These are phyloP conservation scores for Andrena marginata DNA, from an alignment of 2,888 invertebrate genomes.

Conservation along the genomic window DNA sequence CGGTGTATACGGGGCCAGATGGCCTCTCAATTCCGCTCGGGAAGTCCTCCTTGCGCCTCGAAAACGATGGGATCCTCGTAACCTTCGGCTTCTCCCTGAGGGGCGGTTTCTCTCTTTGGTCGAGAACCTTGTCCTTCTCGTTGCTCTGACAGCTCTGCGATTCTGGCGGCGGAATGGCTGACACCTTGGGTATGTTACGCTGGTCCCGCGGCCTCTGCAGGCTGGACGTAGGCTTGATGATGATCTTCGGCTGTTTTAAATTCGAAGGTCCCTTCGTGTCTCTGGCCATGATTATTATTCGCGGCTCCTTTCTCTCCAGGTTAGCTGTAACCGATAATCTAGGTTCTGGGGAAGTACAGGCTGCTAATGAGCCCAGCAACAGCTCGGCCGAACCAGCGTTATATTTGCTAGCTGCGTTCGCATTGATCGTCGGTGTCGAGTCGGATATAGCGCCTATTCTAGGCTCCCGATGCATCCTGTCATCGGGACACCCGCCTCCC, in stretches of 20 bases:
- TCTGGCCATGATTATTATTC: slow-evolving; percentile 88
- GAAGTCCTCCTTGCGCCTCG: slow-evolving; percentile 72
- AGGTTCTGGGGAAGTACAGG: neutral
- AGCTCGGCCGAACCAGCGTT: slow-evolving; percentile 22
- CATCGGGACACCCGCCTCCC: slow-evolving; percentile 23
- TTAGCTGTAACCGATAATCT: neutral
- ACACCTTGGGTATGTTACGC: slow-evolving; percentile 80
- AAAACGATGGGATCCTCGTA: slow-evolving; percentile 79
- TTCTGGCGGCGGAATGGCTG: slow-evolving; percentile 80
- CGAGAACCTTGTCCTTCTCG: slow-evolving; percentile 70
- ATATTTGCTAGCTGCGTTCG: neutral
- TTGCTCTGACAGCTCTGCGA: slow-evolving; percentile 66
- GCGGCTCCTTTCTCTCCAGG: slow-evolving; percentile 86
- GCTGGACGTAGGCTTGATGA: slow-evolving; percentile 81
- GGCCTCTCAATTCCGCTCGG: slow-evolving; percentile 54
- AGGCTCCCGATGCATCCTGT: slow-evolving; percentile 60
- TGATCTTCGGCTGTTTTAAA: slow-evolving; percentile 82
- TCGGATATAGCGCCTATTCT: slow-evolving; percentile 17
- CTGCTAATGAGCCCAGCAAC: neutral
- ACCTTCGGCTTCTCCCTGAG: slow-evolving; percentile 79
- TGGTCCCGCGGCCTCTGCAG: slow-evolving; percentile 76
- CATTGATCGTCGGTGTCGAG: slow-evolving; percentile 13
- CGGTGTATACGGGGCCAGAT: slow-evolving; percentile 44
- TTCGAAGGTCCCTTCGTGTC: slow-evolving; percentile 78
- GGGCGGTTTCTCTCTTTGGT: slow-evolving; percentile 73